Percentiles rank a stretch among this genome's conserved stretches.
These are phyloP conservation scores for Bombus haemorrhoidalis DNA, from an alignment of 1,140 invertebrate species.

Conservation along the genomic window DNA sequence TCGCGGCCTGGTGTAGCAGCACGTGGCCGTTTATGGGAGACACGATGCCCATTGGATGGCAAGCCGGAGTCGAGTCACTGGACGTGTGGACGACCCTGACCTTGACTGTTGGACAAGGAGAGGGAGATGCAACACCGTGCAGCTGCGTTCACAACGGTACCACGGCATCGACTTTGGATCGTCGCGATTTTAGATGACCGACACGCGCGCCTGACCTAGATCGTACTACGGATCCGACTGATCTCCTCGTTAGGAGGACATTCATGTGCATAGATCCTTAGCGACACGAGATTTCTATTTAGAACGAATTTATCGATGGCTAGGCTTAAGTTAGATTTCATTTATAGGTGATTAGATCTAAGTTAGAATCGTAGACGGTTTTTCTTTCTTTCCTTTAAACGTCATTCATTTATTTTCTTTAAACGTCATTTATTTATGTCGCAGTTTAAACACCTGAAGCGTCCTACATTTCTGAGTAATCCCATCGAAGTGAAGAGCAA, in stretches of 20 bases:
- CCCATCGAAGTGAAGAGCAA: too few species aligned
- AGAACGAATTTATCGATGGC: too few species aligned
- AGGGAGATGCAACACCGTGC: conserved; percentile 59
- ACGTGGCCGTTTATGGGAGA: conserved; percentile 74
- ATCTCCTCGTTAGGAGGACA: background rate
- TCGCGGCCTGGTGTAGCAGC: conserved; percentile 44
- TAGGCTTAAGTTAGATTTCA: too few species aligned
- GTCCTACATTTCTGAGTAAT: too few species aligned
- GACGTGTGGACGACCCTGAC: conserved; percentile 70
- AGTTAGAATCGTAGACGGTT: too few species aligned
- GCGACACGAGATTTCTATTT: too few species aligned
- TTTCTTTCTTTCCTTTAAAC: too few species aligned
- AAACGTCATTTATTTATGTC: too few species aligned
- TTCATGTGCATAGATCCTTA: too few species aligned
- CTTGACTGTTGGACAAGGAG: conserved; percentile 72
- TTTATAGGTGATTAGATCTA: too few species aligned
- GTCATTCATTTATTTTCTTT: too few species aligned
- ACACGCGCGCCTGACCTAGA: conserved; percentile 12
- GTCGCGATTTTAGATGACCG: conserved; percentile 1
- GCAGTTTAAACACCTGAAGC: too few species aligned
- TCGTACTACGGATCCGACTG: background rate
- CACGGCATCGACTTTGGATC: background rate
- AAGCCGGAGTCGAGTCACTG: conserved; percentile 49
- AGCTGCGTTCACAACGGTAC: conserved; percentile 56
- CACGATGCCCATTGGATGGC: conserved; percentile 62